Conservation (phyloP, 1,140 invertebrate genomes). For the Diorhabda sublineata region DNA sequence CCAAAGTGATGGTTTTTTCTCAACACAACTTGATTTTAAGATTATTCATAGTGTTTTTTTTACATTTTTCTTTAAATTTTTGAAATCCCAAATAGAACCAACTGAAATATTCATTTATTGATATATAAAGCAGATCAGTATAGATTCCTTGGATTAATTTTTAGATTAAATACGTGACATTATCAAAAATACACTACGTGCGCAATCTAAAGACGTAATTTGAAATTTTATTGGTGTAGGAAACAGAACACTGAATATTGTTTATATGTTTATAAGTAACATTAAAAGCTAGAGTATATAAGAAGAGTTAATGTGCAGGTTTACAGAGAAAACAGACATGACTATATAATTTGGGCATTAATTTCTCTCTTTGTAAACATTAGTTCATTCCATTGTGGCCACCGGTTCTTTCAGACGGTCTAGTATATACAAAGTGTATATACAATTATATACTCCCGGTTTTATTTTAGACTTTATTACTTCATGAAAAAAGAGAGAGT, state of each 20-base stretch:
- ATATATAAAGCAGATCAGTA: no score
- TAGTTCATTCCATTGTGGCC: constrained; percentile 1
- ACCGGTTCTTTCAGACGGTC: neutral
- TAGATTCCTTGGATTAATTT: no score
- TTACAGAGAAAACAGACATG: neutral
- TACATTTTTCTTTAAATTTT: no score
- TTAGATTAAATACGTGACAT: no score
- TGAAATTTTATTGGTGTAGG: constrained; percentile 2
- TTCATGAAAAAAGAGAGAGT: neutral
- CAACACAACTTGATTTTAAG: no score
- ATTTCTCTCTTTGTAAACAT: neutral
- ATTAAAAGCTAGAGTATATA: neutral
- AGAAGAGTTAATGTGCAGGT: neutral
- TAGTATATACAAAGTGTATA: constrained; percentile 2
- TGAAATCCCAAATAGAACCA: no score
- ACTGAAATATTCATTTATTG: no score
- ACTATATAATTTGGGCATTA: constrained; percentile 1
- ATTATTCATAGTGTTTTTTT: no score
- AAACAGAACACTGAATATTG: neutral
- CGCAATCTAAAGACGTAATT: neutral
- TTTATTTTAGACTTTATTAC: neutral
- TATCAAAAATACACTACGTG: no score
- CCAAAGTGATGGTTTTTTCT: no score
- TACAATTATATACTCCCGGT: neutral
- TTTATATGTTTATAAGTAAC: constrained; percentile 3